Base-by-base conservation (phyloP, 1,140 invertebrate species). In the Drosophila asahinai region DNA sequence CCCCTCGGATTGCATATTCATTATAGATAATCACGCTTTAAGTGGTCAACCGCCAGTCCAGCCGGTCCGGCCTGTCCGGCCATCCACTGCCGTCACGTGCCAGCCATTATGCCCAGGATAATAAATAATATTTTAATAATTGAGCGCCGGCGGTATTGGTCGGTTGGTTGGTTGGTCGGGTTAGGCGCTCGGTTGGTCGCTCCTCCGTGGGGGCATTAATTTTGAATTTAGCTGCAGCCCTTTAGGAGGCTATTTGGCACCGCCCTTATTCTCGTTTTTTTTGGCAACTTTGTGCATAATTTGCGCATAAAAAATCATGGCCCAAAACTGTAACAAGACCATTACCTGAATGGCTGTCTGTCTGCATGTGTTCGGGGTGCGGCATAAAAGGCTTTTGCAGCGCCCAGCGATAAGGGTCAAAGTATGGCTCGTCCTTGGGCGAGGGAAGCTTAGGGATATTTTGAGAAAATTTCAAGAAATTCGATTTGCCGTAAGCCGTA, bases 41-140 rank as follows among this genome's bases (percentile, higher is more conserved):
- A 89, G 70, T 83, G 83, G 84, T 74, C 83, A 78, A 52, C 52
- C 64, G 67, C 38, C 66, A 40, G 33, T 22, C 19, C 19, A 2
- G 67, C 38, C 66, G 33, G 33, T 22, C 19, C 19, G 19, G 19
- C 19, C 19, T 22, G 19, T 58, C 48, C 17, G 45, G 17, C 43
- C 14, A 64, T 27, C 40, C 49, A 48, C 43, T 19, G 40, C 43
- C 62, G 59, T 87, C 83, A 87, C 83, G 83, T 89, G 62, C 77
- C 70, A 61, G 65, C 58, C 84, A 84, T 89, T 81, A 75, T 47
- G 57, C 17, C 27, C 42, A 48, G 62, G 68, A 82, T 89, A 81
- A 87, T 84, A 89, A 89, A 87, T 87, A 87, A 89, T 87, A 87
- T 89, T 80, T 73, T 60, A 83, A 86, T 86, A 87, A 84, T 89